These are phyloP conservation scores for Rhopilema esculentum DNA, from an alignment of 30 jellyfish, hydroid and myxozoan species.

Conservation along the genomic window DNA sequence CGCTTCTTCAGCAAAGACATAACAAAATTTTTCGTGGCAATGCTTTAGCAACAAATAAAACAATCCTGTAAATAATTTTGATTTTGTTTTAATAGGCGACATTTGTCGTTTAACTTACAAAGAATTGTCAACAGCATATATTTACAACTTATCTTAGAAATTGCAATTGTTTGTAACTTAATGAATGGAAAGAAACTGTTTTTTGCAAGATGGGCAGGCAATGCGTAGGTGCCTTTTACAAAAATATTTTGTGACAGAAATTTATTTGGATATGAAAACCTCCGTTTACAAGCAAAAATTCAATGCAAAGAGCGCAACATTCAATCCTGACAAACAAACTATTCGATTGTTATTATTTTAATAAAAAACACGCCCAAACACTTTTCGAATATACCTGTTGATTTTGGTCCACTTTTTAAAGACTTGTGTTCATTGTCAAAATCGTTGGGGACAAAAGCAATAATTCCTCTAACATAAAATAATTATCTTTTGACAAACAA, in stretches of 20 bases:
- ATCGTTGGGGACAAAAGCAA: too few species aligned
- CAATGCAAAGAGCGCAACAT: not conserved
- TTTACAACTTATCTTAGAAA: not conserved
- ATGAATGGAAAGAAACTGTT: not conserved
- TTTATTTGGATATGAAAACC: not conserved
- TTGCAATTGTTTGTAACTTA: not conserved
- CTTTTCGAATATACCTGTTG: not conserved
- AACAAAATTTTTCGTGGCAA: not conserved
- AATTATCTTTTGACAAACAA: too few species aligned
- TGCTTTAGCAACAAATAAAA: not conserved
- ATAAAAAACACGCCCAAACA: not conserved
- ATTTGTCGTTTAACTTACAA: not conserved
- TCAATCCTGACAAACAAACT: not conserved
- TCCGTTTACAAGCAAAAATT: not conserved
- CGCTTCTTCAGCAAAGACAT: not conserved
- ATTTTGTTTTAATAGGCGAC: not conserved
- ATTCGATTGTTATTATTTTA: not conserved
- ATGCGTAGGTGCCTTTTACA: not conserved
- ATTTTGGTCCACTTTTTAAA: too few species aligned
- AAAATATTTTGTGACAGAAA: not conserved
- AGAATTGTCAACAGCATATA: not conserved
- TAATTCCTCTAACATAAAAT: too few species aligned
- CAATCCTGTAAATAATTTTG: not conserved
- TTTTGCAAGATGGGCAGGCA: not conserved
- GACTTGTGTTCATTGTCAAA: too few species aligned